These are phyloP conservation scores for Eumaeus atala DNA, from an alignment of 1,140 invertebrate species.

Conservation along the genomic window DNA sequence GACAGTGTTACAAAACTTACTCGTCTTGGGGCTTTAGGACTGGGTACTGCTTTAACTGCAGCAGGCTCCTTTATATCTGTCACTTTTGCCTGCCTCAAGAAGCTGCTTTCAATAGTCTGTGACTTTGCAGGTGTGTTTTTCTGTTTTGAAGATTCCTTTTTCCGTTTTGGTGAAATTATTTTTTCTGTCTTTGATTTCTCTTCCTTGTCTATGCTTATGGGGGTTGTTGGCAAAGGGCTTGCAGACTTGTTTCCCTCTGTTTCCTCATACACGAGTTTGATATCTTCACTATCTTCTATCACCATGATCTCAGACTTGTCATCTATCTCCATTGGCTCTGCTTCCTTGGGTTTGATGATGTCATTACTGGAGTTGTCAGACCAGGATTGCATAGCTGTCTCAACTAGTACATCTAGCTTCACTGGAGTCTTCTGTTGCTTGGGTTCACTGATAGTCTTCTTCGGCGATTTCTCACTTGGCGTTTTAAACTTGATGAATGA, in stretches of 20 bases:
- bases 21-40: conserved; percentile 77
- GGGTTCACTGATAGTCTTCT: conserved; percentile 33
- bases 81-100: conserved; percentile 48
- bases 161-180: conserved; percentile 10
- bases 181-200: conserved; percentile 19
- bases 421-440: conserved; percentile 49
- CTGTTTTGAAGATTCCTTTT: conserved; percentile 19
- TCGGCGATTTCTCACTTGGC: conserved; percentile 49
- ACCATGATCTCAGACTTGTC: conserved; percentile 34
- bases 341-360: conserved; percentile 48
- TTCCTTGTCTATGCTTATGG: conserved; percentile 23
- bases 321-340: conserved; percentile 42
- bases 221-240: background rate
- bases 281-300: conserved; percentile 77
- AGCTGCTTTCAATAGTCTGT: conserved; percentile 24
- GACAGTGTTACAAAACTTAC: conserved; percentile 83
- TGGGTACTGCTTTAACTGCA: conserved; percentile 28
- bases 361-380: conserved; percentile 65
- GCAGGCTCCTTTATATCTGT: conserved; percentile 40
- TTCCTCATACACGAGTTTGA: conserved; percentile 80
- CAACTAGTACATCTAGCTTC: conserved; percentile 64
- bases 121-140: conserved; percentile 1
- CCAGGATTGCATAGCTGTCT: conserved; percentile 75
- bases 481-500: conserved; percentile 62
- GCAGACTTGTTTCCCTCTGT: conserved; percentile 40